These are phyloP conservation scores for Euura lappo DNA, from an alignment of 1,140 invertebrate genomes.

Conservation along the genomic window DNA sequence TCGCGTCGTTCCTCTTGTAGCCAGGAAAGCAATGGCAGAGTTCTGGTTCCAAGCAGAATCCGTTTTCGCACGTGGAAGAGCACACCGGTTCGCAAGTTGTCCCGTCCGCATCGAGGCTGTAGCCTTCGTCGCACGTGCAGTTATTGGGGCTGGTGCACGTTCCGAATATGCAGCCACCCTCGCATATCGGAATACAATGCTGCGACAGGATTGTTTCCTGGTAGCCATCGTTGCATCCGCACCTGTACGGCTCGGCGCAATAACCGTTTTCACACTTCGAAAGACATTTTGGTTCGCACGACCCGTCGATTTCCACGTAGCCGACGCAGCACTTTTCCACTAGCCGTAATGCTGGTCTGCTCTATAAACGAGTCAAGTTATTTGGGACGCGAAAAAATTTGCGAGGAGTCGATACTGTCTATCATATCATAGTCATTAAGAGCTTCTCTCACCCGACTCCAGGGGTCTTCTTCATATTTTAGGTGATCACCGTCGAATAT, in stretches of 20 bases:
- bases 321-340: background rate
- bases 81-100: conserved; percentile 8
- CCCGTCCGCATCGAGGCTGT: background rate
- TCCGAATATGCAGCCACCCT: background rate
- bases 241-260: conserved; percentile 36
- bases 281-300: conserved; percentile 32
- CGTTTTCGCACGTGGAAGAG: background rate
- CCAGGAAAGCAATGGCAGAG: conserved; percentile 30
- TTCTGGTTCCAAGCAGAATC: conserved; percentile 32
- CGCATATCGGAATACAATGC: background rate
- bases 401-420: too few relatives aligned
- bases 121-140: conserved; percentile 8
- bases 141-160: background rate
- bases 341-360: background rate
- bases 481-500: too few relatives aligned
- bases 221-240: conserved; percentile 14
- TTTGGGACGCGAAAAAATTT: too few relatives aligned
- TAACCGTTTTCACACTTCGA: conserved; percentile 28
- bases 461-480: too few relatives aligned
- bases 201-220: background rate
- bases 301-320: background rate
- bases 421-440: too few relatives aligned
- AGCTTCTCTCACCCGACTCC: too few relatives aligned
- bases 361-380: too few relatives aligned
- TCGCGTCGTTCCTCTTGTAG: conserved; percentile 8